Conservation (phyloP, 1,140 invertebrate genomes). For the Nautilus pompilius region DNA sequence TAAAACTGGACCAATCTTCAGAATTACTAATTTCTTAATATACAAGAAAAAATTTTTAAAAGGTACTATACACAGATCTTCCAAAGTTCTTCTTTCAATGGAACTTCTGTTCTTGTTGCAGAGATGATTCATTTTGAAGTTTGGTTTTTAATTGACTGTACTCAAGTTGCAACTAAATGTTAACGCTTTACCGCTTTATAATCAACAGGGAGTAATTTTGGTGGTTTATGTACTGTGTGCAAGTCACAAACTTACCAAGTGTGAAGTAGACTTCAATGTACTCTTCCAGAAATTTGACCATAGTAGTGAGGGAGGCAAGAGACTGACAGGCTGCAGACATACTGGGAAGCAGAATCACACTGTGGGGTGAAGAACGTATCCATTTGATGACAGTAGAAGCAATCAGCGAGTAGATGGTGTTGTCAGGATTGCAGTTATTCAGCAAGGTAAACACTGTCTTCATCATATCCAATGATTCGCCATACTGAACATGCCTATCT, state of each 20-base stretch:
- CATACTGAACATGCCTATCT: slow-evolving; percentile 59
- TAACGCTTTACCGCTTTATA: too few species aligned
- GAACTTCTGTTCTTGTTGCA: too few species aligned
- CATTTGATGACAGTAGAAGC: slow-evolving; percentile 54
- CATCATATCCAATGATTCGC: slow-evolving; percentile 58
- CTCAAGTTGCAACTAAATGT: too few species aligned
- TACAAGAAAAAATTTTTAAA: too few species aligned
- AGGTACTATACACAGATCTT: too few species aligned
- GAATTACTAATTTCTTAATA: too few species aligned
- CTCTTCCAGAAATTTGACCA: slow-evolving; percentile 44
- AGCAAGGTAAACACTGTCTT: slow-evolving; percentile 56
- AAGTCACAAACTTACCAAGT: slow-evolving; percentile 32
- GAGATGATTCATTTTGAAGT: too few species aligned
- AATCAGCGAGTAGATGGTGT: slow-evolving; percentile 56
- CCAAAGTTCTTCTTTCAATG: too few species aligned
- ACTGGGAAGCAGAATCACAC: slow-evolving; percentile 43
- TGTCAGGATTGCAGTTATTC: slow-evolving; percentile 56
- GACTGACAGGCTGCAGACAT: slow-evolving; percentile 38
- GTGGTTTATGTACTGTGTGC: too few species aligned
- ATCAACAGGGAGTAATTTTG: too few species aligned
- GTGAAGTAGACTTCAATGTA: slow-evolving; percentile 47
- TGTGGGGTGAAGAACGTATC: slow-evolving; percentile 44
- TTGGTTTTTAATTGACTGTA: too few species aligned
- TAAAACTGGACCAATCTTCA: too few species aligned
- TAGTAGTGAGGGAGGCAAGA: slow-evolving; percentile 44